A percentile compares a stretch with the other conserved stretches of the same genome.
These are phyloP conservation scores for Apodemus agrarius DNA, from an alignment of 2,797 vertebrate genomes.

Conservation along the genomic window DNA sequence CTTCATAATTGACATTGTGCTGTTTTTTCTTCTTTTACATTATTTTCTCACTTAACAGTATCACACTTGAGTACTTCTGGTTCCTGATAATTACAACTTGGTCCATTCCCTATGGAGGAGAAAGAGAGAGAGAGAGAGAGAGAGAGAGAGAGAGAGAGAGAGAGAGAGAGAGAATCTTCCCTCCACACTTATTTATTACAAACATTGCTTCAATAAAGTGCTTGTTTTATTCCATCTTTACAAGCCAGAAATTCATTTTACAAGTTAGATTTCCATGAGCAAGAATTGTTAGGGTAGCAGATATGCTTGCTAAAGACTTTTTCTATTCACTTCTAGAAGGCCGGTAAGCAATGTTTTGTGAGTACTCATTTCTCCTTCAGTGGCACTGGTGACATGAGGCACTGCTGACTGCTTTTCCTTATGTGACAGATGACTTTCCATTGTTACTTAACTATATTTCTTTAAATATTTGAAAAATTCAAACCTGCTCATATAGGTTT, in stretches of 20 bases:
- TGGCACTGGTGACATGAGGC: neutral
- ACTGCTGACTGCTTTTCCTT: neutral
- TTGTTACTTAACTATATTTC: neutral
- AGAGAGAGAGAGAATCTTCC: neutral
- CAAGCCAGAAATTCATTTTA: neutral
- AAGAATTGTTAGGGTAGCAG: neutral
- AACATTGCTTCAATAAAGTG: neutral
- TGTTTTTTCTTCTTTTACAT: neutral
- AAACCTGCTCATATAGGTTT: neutral
- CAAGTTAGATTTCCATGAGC: neutral
- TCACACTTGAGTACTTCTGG: neutral
- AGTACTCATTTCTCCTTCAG: neutral
- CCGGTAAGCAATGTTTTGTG: neutral
- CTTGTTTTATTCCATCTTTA: neutral
- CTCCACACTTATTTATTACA: neutral
- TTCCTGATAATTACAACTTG: neutral
- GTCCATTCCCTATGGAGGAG: neutral
- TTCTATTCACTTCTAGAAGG: neutral
- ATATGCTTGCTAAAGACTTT: neutral
- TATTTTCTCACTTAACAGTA: conserved; percentile 1
- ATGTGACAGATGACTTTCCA: neutral
- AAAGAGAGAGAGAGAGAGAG: neutral
- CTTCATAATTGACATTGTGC: neutral
- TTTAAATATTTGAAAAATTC: neutral
- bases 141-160: no score